phyloP scores from a whole-genome alignment of 2,113 vertebrate genomes.

The Chaenocephalus aceratus region DNA sequence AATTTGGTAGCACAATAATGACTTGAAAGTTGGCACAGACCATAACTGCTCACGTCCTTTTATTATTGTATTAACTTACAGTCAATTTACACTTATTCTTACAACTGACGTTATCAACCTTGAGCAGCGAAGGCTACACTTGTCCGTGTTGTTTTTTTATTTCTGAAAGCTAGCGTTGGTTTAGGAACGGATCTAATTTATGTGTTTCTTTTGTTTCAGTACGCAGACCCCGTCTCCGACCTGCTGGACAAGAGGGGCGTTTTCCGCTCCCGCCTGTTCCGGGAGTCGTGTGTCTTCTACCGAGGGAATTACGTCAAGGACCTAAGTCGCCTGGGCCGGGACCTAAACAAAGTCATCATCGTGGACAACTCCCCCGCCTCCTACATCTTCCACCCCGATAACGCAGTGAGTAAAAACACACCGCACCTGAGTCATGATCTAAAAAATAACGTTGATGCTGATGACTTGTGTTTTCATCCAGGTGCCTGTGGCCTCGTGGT shows the following conservation, averaged over 20 bases:
- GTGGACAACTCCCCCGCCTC: conserved; percentile 97
- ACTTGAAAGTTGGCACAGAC: no score
- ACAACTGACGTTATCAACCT: not conserved
- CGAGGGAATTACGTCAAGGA: conserved; percentile 98
- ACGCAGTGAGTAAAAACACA: conserved; percentile 85
- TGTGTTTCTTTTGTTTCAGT: conserved; percentile 75
- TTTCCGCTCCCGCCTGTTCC: conserved; percentile 94
- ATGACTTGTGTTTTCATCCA: conserved; percentile 51
- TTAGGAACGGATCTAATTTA: not conserved
- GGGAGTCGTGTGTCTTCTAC: conserved; percentile 97
- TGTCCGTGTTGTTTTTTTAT: no score
- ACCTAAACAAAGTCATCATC: conserved; percentile 95
- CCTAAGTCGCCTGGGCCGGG: conserved; percentile 94
- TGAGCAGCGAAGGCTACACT: no score
- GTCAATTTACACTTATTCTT: no score
- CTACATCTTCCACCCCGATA: conserved; percentile 97
- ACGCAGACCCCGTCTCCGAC: conserved; percentile 95
- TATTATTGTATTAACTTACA: no score
- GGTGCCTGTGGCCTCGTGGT: conserved; percentile 99
- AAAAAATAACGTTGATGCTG: not conserved
- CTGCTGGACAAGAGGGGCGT: conserved; percentile 98
- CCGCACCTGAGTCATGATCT: not conserved
- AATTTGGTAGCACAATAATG: no score
- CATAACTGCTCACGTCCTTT: no score
- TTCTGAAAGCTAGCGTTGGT: not conserved